phyloP scores from a whole-genome alignment of 2,888 invertebrate species.

The Leptinotarsa peninsularis region DNA sequence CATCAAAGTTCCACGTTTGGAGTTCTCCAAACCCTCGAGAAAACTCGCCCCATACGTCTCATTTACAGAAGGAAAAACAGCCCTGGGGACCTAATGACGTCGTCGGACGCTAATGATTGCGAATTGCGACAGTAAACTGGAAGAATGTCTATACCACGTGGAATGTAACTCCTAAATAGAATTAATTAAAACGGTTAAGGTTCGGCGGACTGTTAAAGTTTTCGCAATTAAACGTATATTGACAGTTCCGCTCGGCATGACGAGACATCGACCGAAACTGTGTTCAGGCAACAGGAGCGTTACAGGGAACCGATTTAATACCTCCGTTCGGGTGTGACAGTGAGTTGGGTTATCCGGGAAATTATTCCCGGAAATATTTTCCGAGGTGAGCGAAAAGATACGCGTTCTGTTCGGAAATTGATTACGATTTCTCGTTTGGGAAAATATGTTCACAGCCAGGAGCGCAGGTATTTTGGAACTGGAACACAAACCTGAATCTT shows the following conservation, averaged over 20 bases:
- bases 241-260: constrained; percentile 55
- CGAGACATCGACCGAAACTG: constrained; percentile 27
- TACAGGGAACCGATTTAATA: constrained; percentile 32
- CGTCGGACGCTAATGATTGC: constrained; percentile 9
- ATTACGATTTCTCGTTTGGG: background rate
- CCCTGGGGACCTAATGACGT: constrained; percentile 1
- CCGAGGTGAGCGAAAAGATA: background rate
- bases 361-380: constrained; percentile 2
- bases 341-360: constrained; percentile 21
- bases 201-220: constrained; percentile 51
- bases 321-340: constrained; percentile 21
- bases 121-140: constrained; percentile 21
- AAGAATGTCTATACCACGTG: constrained; percentile 45
- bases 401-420: background rate
- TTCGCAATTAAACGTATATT: constrained; percentile 60
- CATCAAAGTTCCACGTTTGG: background rate
- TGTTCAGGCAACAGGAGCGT: constrained; percentile 9
- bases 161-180: constrained; percentile 45
- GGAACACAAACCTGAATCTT: too few relatives aligned
- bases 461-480: too few relatives aligned
- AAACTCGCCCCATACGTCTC: background rate
- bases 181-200: constrained; percentile 53
- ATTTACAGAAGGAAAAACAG: background rate
- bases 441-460: too few relatives aligned
- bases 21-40: background rate